Conservation (phyloP, 1,140 invertebrate species). For the Aphidius gifuensis region DNA sequence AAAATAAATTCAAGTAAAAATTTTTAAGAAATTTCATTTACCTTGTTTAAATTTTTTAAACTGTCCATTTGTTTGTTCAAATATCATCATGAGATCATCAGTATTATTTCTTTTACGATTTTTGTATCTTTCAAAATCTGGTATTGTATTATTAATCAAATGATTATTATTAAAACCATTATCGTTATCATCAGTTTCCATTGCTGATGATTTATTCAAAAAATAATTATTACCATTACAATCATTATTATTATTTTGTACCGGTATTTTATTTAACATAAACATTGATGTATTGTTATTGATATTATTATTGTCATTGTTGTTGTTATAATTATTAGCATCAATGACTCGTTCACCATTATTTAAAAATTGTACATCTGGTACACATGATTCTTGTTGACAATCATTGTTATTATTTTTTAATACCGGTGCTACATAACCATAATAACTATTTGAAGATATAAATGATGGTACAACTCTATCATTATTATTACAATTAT, state of each 20-base stretch:
- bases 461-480: slow-evolving; percentile 31
- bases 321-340: not conserved
- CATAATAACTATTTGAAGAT: slow-evolving; percentile 43
- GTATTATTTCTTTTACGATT: not conserved
- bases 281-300: slow-evolving; percentile 10
- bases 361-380: no score
- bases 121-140: slow-evolving; percentile 36
- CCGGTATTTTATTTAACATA: not conserved
- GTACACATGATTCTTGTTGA: not conserved
- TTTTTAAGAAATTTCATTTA: slow-evolving; percentile 27
- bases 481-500: slow-evolving; percentile 24
- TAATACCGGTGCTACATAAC: slow-evolving; percentile 34
- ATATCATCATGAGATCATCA: slow-evolving; percentile 11
- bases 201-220: slow-evolving; percentile 27
- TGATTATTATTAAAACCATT: slow-evolving; percentile 17
- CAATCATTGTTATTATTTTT: slow-evolving; percentile 17
- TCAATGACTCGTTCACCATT: not conserved
- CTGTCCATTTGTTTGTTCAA: slow-evolving; percentile 9
- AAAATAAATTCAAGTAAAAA: no score
- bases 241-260: not conserved
- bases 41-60: slow-evolving; percentile 36
- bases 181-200: slow-evolving; percentile 42
- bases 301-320: slow-evolving; percentile 5
- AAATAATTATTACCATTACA: slow-evolving; percentile 10
- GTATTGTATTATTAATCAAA: slow-evolving; percentile 39